A percentile compares a stretch with the other conserved stretches of the same genome.
Evolutionary conservation across 2,888 invertebrate genomes (phyloP).

Genomic region (Spialia ferax): DNA sequence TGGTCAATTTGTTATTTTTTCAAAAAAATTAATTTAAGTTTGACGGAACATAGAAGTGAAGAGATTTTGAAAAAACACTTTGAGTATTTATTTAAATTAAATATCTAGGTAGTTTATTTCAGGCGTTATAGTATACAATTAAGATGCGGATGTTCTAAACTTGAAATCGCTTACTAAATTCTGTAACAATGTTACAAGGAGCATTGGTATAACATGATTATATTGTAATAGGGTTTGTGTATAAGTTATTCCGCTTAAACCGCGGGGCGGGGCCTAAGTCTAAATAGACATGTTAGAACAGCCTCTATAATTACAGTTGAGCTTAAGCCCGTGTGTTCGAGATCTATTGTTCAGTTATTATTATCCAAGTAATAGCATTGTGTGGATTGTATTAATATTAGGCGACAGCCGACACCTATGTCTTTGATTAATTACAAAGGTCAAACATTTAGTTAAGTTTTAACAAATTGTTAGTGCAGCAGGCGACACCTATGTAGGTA

Average conservation of each 20-base stretch:
- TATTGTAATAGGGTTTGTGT: slow-evolving; percentile 3
- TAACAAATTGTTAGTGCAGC: too few relatives aligned
- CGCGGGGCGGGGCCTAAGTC: slow-evolving; percentile 17
- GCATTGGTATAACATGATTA: slow-evolving; percentile 3
- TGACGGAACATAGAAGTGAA: too few relatives aligned
- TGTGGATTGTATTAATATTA: slow-evolving; percentile 8
- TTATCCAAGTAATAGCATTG: slow-evolving; percentile 26
- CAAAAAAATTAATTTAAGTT: too few relatives aligned
- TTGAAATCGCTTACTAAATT: slow-evolving; percentile 4
- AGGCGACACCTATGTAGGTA: too few relatives aligned
- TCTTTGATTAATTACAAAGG: too few relatives aligned
- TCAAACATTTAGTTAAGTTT: too few relatives aligned
- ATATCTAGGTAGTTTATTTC: too few relatives aligned
- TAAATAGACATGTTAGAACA: slow-evolving; percentile 31
- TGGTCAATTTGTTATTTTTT: too few relatives aligned
- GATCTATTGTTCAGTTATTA: slow-evolving; percentile 24
- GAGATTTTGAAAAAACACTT: too few relatives aligned
- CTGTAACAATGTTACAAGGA: neutral
- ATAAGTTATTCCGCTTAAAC: slow-evolving; percentile 19
- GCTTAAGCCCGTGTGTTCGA: slow-evolving; percentile 21
- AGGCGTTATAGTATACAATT: neutral
- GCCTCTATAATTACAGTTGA: slow-evolving; percentile 24
- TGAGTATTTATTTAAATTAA: too few relatives aligned
- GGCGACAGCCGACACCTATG: too few relatives aligned
- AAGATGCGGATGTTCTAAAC: neutral